phyloP scores from a whole-genome alignment of 2,113 vertebrate genomes.

The Spilogale gracilis region DNA sequence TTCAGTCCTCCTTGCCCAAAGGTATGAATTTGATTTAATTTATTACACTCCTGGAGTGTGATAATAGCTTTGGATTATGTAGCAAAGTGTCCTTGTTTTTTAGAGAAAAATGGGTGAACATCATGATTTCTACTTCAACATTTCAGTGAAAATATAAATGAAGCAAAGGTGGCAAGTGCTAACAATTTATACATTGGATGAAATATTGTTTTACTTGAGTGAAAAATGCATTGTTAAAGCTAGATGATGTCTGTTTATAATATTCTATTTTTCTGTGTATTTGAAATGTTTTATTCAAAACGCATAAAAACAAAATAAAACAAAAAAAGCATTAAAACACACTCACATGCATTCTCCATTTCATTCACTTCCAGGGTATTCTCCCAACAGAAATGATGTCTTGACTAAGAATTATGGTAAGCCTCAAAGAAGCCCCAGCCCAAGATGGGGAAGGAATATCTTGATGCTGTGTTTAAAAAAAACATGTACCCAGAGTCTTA shows the following conservation, averaged over 20 bases:
- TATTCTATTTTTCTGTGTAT: neutral
- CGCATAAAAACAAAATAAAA: neutral
- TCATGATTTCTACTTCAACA: neutral
- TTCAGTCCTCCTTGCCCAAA: neutral
- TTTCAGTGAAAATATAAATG: neutral
- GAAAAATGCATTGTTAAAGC: neutral
- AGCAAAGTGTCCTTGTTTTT: neutral
- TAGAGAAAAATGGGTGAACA: neutral
- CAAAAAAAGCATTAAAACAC: neutral
- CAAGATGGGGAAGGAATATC: neutral
- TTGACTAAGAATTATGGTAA: constrained; percentile 70
- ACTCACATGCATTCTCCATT: neutral
- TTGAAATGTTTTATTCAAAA: neutral
- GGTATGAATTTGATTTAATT: neutral
- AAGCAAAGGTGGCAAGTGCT: neutral
- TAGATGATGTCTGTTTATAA: neutral
- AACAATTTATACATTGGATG: neutral
- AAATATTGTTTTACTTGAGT: neutral
- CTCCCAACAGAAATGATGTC: constrained; percentile 41
- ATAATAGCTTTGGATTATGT: neutral
- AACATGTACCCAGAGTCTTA: neutral
- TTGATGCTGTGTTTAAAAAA: neutral
- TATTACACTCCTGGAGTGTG: neutral
- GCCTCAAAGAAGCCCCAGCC: neutral
- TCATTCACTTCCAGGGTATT: constrained; percentile 82